These are phyloP conservation scores for Amphipyra tragopoginis DNA, from an alignment of 2,888 invertebrate genomes.

Conservation along the genomic window DNA sequence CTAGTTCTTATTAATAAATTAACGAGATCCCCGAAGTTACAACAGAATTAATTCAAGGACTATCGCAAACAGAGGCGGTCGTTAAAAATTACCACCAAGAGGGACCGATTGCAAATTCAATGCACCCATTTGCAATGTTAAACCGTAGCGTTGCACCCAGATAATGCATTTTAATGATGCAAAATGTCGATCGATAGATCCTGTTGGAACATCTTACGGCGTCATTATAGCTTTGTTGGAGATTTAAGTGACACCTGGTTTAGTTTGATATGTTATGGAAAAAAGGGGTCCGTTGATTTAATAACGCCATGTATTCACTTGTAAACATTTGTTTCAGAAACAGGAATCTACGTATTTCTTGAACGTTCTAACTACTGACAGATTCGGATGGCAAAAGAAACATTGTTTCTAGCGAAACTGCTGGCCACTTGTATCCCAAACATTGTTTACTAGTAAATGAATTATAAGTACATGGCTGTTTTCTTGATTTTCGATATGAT, in stretches of 20 bases:
- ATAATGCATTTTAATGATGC: slow-evolving; percentile 91
- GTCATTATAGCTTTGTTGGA: slow-evolving; percentile 70
- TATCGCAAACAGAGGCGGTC: slow-evolving; percentile 77
- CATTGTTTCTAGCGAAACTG: too few relatives aligned
- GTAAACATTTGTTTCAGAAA: too few relatives aligned
- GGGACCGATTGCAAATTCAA: slow-evolving; percentile 83
- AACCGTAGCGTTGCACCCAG: slow-evolving; percentile 80
- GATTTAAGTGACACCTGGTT: slow-evolving; percentile 78
- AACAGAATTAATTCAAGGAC: slow-evolving; percentile 84
- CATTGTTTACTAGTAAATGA: neutral
- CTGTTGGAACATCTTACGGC: slow-evolving; percentile 66
- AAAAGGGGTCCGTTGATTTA: slow-evolving; percentile 25
- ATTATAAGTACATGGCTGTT: neutral
- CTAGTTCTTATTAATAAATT: slow-evolving; percentile 63
- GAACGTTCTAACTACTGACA: too few relatives aligned
- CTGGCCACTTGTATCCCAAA: too few relatives aligned
- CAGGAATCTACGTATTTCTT: too few relatives aligned
- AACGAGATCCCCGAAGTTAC: slow-evolving; percentile 66
- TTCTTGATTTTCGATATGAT: neutral
- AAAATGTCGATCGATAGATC: slow-evolving; percentile 82
- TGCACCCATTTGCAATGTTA: slow-evolving; percentile 86
- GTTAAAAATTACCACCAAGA: slow-evolving; percentile 87
- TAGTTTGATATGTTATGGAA: slow-evolving; percentile 66
- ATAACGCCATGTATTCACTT: too few relatives aligned
- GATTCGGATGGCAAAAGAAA: too few relatives aligned